A percentile compares a stretch with the other conserved stretches of the same genome.
These are phyloP conservation scores for Ursus arctos DNA, from an alignment of 2,113 vertebrate genomes.

Conservation along the genomic window DNA sequence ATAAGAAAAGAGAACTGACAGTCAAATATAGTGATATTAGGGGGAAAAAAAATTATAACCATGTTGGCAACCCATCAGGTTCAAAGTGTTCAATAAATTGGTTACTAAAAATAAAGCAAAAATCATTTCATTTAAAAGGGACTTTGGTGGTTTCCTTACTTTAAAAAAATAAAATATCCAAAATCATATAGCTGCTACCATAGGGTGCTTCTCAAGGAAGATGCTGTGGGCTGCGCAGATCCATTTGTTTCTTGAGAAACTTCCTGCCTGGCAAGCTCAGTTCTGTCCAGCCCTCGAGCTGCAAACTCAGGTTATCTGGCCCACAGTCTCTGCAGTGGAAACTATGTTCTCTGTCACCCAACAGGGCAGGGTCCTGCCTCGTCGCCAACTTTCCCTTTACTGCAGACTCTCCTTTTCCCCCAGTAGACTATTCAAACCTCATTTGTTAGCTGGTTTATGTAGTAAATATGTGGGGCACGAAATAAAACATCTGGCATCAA, in stretches of 20 bases:
- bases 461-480: constrained; percentile 10
- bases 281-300: background rate
- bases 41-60: background rate
- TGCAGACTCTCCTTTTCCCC: background rate
- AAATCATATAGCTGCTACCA: background rate
- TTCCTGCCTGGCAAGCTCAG: background rate
- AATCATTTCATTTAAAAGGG: background rate
- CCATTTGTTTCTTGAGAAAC: background rate
- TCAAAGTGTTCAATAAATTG: background rate
- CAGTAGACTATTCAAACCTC: background rate
- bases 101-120: background rate
- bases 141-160: background rate
- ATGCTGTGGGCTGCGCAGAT: background rate
- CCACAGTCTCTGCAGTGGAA: background rate
- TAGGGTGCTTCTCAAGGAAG: background rate
- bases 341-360: background rate
- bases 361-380: background rate
- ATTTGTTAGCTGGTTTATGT: background rate
- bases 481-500: constrained; percentile 17
- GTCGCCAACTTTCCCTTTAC: background rate
- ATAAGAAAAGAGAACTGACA: background rate
- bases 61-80: background rate
- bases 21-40: background rate
- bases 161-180: background rate
- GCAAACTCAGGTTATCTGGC: background rate